Evolutionary conservation across 2,797 vertebrate species (phyloP), one percentile per base, ranked within the genome.

Genomic region (Antrozous pallidus): DNA sequence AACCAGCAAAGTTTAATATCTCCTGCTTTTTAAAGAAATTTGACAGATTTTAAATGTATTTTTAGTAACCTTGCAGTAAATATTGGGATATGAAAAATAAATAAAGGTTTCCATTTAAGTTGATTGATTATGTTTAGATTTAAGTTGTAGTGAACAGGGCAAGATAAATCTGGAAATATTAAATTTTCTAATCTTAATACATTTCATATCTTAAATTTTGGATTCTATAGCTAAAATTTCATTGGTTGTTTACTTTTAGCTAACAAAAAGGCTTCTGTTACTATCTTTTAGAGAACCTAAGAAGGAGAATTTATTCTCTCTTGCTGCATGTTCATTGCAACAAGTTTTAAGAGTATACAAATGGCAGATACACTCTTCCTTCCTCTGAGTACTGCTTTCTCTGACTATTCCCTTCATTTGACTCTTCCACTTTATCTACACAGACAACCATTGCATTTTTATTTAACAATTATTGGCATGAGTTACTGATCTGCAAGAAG

Each of bases 181-280:
- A 63, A 67, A 79, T 79, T 95, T 51, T 42, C 56, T 54, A 51
- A 54, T 85, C 61, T 63, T 56, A 54, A 51, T 47, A 82, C 69
- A 40, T 18, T 56, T 92, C 17, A 63, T 65, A 26, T 92, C n/a
- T 92, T 90, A 73, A 13, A 61, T 77, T 82, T 63, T 92, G 73
- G 8, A 63, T 85, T 88, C 42, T 86, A 49, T 61, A 90, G 36
- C 31, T 91, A 88, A 92, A 90, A 71, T 91, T n/a, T 28, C 70
- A 61, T 69, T 87, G 11, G 12, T 69, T 70, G 11, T 84, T 92
- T 88, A 61, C 42, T 81, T 85, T 92, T 24, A 90, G 73, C 36
- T 79, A 79, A 63, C 4, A 81, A 26, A 58, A 58, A 51, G 20
- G 8, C 24, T 70, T 95, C 36, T 54, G 2, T 88, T 63, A 81